Percentiles rank a stretch among this genome's conserved stretches.
These are phyloP conservation scores for Triplophysa dalaica DNA, from an alignment of 2,113 vertebrate genomes.

Conservation along the genomic window DNA sequence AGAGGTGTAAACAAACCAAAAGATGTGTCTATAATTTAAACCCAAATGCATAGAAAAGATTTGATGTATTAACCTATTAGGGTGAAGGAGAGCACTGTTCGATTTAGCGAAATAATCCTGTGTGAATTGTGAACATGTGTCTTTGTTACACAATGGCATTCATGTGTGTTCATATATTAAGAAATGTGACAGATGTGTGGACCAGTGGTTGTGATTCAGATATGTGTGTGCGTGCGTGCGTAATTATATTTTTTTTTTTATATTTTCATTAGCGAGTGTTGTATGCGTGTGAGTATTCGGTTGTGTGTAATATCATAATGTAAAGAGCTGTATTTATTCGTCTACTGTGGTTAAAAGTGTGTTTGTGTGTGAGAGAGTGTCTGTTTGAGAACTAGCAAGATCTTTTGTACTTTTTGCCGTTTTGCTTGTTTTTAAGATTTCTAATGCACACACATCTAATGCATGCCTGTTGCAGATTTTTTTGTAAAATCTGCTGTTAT, in stretches of 20 bases:
- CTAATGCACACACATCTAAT: constrained; percentile 42
- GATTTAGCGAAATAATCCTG: constrained; percentile 73
- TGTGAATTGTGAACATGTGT: constrained; percentile 70
- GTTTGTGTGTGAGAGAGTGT: constrained; percentile 20
- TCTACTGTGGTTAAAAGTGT: constrained; percentile 44
- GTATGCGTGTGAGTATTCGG: constrained; percentile 54
- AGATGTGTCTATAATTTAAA: background rate
- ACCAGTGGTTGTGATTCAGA: constrained; percentile 20
- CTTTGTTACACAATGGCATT: constrained; percentile 64
- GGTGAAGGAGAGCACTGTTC: constrained; percentile 76
- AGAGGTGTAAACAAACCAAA: background rate
- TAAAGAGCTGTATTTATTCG: constrained; percentile 37
- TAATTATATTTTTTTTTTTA: no score
- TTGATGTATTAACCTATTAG: background rate
- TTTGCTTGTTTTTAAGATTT: constrained; percentile 52
- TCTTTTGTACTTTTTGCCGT: constrained; percentile 41
- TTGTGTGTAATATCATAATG: constrained; percentile 18
- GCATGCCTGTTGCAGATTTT: constrained; percentile 45
- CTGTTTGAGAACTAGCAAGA: constrained; percentile 34
- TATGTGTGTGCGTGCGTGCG: constrained; percentile 53
- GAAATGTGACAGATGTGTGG: constrained; percentile 40
- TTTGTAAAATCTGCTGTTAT: constrained; percentile 18
- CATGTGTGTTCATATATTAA: constrained; percentile 46
- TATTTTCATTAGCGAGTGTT: constrained; percentile 55
- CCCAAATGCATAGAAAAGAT: background rate